These are phyloP conservation scores for Eueremaeus valkanovi DNA, from an alignment of 2,888 invertebrate genomes.

Conservation along the genomic window DNA sequence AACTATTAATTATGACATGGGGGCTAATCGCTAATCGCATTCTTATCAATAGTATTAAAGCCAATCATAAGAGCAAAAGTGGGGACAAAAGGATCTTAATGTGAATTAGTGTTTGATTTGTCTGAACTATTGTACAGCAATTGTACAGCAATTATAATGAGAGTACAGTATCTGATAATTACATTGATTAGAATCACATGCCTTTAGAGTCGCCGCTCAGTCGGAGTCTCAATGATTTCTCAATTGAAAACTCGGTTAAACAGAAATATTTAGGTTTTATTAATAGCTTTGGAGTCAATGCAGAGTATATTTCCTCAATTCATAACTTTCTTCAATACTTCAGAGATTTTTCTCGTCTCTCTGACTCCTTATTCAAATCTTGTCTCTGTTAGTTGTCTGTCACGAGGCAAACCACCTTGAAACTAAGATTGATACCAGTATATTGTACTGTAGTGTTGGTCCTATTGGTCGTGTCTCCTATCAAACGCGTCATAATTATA, in stretches of 20 bases:
- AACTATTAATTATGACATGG: too few relatives aligned
- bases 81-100: too few relatives aligned
- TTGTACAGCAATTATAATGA: too few relatives aligned
- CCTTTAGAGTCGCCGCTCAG: not conserved
- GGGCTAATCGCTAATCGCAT: too few relatives aligned
- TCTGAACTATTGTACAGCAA: too few relatives aligned
- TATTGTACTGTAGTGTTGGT: too few relatives aligned
- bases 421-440: not conserved
- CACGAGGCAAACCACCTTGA: conserved; percentile 5
- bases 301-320: conserved; percentile 12
- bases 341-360: conserved; percentile 1
- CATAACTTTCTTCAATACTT: not conserved
- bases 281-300: not conserved
- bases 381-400: not conserved
- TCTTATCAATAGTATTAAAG: too few relatives aligned
- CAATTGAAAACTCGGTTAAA: not conserved
- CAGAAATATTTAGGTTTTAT: not conserved
- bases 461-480: conserved; percentile 2
- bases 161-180: not conserved
- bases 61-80: too few relatives aligned
- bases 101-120: too few relatives aligned
- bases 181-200: not conserved
- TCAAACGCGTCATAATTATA: not conserved
- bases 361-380: not conserved
- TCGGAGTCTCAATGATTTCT: not conserved